Conservation (phyloP, 2,113 vertebrate species). For the Gymnogyps californianus region DNA sequence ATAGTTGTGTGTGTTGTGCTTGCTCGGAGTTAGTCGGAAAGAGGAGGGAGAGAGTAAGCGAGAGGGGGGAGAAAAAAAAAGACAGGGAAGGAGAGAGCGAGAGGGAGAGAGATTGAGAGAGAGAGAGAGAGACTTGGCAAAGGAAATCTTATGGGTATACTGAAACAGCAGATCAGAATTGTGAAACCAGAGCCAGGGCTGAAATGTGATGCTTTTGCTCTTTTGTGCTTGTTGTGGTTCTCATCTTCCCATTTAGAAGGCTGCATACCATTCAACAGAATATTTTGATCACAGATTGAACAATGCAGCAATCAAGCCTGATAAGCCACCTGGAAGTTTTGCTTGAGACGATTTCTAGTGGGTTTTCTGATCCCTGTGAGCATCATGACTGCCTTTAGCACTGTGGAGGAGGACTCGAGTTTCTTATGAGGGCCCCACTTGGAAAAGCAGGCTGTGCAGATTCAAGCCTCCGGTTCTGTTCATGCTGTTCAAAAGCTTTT, state of each 20-base stretch:
- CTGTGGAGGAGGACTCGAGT: conserved; percentile 82
- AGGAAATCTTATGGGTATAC: conserved; percentile 68
- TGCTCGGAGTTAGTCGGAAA: conserved; percentile 66
- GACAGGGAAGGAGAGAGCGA: conserved; percentile 53
- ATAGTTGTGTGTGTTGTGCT: conserved; percentile 64
- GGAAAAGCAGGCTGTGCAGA: conserved; percentile 76
- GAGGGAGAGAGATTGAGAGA: conserved; percentile 46
- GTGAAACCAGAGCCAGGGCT: conserved; percentile 75
- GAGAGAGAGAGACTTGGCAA: conserved; percentile 68
- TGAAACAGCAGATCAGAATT: conserved; percentile 74
- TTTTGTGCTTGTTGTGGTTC: conserved; percentile 68
- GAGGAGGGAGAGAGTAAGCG: conserved; percentile 52
- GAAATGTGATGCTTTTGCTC: conserved; percentile 77
- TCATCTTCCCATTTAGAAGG: conserved; percentile 59
- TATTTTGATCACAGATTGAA: conserved; percentile 67
- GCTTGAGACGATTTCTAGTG: conserved; percentile 74
- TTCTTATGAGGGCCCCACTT: conserved; percentile 75
- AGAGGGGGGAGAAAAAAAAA: conserved; percentile 29
- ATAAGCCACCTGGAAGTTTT: conserved; percentile 75
- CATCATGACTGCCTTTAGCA: conserved; percentile 78
- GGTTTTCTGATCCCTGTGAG: conserved; percentile 78
- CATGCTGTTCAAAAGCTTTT: conserved; percentile 70
- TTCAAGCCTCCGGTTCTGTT: conserved; percentile 72
- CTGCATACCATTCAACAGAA: conserved; percentile 65
- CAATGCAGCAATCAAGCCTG: conserved; percentile 73